Conservation (phyloP, 2,888 invertebrate genomes). For the Drosophila engyochracea region DNA sequence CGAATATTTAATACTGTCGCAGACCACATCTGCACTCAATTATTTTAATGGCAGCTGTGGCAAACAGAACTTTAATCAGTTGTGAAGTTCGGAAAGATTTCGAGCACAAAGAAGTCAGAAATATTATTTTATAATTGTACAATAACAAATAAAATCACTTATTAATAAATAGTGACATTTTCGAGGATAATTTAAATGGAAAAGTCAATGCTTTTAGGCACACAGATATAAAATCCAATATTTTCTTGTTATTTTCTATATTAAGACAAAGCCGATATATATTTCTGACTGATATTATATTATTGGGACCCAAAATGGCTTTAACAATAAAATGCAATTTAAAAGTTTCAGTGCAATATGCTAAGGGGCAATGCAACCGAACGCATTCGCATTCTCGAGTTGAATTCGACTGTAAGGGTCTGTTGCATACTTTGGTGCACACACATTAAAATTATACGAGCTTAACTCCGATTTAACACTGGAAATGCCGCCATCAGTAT, state of each 20-base stretch:
- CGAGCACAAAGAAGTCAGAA: background rate
- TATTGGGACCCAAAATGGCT: background rate
- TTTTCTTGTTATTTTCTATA: background rate
- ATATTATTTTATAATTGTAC: background rate
- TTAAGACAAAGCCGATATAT: background rate
- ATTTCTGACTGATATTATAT: background rate
- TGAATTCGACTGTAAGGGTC: background rate
- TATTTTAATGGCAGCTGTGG: background rate
- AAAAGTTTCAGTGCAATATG: background rate
- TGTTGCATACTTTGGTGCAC: constrained; percentile 12
- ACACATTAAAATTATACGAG: constrained; percentile 38
- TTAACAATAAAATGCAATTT: background rate
- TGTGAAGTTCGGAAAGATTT: background rate
- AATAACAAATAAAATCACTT: background rate
- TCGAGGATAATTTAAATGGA: background rate
- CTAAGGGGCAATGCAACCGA: constrained; percentile 14
- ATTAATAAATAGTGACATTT: background rate
- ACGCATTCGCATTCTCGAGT: background rate
- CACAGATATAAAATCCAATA: background rate
- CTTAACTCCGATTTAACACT: constrained; percentile 26
- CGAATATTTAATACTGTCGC: constrained; percentile 1
- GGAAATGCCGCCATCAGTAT: constrained; percentile 1
- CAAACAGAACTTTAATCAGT: background rate
- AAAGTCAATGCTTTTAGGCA: background rate
- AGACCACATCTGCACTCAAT: background rate